Evolutionary conservation across 2,113 vertebrate species (phyloP), one percentile per base, ranked within the genome.

Genomic region (Urocitellus parryii): DNA sequence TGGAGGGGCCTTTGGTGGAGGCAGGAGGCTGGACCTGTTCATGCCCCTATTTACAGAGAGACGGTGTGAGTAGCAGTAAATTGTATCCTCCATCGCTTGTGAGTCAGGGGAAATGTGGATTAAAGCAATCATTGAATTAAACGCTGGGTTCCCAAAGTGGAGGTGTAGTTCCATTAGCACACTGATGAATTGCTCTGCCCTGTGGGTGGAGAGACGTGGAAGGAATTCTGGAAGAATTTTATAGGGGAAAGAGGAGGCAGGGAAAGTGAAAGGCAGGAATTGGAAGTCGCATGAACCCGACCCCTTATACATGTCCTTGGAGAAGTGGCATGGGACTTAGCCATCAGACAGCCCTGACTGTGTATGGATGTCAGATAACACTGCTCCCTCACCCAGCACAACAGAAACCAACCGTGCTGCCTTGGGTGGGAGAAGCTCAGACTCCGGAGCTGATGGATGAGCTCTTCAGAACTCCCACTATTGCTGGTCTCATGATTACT

Each of bases 1-100:
- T 6, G 17, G 67, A 88, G 90, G 45, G 39, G 74, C 24, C 34
- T 67, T 77, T 92, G 72, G 88, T 74, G 67, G 74, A 95, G 88
- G 51, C 37, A 73, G 63, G 68, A 80, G 48, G 14, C 14, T 91
- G 51, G 79, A 67, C 22, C 63, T 70, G 22, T 42, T 79, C 8
- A 0, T 70, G 48, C 39, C 67, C 74, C 45, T 92, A 10, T 56
- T 80, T 78, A 61, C 61, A 72, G 70, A 85, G 56, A 77, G 72
- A 63, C 24, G n/a, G 17, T 45, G 27, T 68, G 61, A 83, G 78
- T 0, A 76, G 86, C n/a, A 24, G 78, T 34, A 17, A 83, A 72
- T 29, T 39, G 45, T 24, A 53, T 72, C 70, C 12, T 32, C 45
- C 4, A 29, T 14, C 58, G 34, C 37, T 87, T 48, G 56, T 39